phyloP scores from a whole-genome alignment of 37 sponge, comb jelly and placozoan genomes.

The Ianthella basta region DNA sequence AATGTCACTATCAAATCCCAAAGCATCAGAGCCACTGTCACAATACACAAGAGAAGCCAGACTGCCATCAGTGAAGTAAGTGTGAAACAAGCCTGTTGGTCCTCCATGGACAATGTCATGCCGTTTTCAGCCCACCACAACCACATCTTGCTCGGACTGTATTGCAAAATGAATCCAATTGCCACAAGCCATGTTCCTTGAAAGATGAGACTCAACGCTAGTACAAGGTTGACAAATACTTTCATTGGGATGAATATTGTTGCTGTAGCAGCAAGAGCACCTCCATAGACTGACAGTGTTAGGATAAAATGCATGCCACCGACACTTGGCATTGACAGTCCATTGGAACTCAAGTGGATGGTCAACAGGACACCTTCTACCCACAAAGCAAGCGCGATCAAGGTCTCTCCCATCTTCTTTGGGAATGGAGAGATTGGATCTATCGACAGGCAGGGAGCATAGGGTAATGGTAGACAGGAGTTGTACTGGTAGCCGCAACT shows the following conservation, averaged over 20 bases:
- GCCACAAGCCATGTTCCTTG: background rate
- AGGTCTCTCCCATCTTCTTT: background rate
- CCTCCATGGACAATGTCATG: no score
- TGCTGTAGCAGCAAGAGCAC: background rate
- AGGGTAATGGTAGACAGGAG: conserved; percentile 3
- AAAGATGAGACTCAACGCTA: background rate
- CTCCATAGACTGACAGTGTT: background rate
- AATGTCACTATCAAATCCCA: no score
- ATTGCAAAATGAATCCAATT: background rate
- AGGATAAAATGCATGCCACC: conserved; percentile 20
- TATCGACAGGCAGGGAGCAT: no score
- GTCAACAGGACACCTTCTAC: conserved; percentile 16
- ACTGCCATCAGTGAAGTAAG: no score
- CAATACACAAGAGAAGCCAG: no score
- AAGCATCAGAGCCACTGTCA: no score
- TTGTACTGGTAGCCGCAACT: background rate
- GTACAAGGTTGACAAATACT: background rate
- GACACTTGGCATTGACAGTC: no score
- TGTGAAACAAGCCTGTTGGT: no score
- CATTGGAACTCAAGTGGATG: no score
- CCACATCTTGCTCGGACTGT: no score
- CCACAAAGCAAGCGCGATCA: background rate
- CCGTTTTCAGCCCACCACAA: no score
- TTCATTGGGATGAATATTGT: no score
- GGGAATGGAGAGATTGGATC: background rate